Evolutionary conservation across 1,140 invertebrate species (phyloP).

Genomic region (Lordiphosa mommai): DNA sequence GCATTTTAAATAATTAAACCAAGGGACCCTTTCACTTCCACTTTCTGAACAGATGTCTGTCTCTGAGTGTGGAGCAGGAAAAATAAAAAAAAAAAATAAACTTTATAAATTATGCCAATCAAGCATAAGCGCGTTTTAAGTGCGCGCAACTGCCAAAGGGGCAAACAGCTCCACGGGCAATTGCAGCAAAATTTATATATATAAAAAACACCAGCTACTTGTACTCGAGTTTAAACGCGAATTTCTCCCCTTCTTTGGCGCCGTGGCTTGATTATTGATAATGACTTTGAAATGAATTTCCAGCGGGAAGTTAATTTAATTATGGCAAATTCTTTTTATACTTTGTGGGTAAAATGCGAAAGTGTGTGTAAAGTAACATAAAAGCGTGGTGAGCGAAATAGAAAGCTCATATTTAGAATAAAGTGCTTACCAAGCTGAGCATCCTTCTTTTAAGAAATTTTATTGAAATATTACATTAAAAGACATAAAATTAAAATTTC

Average conservation of each 20-base stretch:
- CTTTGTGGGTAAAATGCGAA: conserved; percentile 8
- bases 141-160: conserved; percentile 61
- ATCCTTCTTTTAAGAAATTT: no score
- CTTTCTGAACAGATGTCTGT: conserved; percentile 8
- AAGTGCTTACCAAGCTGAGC: no score
- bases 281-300: conserved; percentile 73
- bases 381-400: no score
- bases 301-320: conserved; percentile 70
- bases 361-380: background rate
- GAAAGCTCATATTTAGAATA: no score
- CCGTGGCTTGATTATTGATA: conserved; percentile 65
- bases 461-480: no score
- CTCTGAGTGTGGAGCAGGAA: background rate
- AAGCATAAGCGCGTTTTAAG: conserved; percentile 76
- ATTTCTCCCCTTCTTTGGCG: background rate
- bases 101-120: conserved; percentile 75
- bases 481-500: no score
- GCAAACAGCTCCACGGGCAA: conserved; percentile 7
- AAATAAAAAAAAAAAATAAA: conserved; percentile 52
- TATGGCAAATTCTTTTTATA: conserved; percentile 58
- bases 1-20: conserved; percentile 66
- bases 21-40: conserved; percentile 14
- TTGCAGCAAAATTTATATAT: no score
- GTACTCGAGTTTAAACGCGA: background rate
- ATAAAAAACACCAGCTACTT: background rate